A percentile compares a stretch with the other conserved stretches of the same genome.
These are phyloP conservation scores for Isaurus tuberculatus DNA, from an alignment of 92 coral and sea anemone genomes.

Conservation along the genomic window DNA sequence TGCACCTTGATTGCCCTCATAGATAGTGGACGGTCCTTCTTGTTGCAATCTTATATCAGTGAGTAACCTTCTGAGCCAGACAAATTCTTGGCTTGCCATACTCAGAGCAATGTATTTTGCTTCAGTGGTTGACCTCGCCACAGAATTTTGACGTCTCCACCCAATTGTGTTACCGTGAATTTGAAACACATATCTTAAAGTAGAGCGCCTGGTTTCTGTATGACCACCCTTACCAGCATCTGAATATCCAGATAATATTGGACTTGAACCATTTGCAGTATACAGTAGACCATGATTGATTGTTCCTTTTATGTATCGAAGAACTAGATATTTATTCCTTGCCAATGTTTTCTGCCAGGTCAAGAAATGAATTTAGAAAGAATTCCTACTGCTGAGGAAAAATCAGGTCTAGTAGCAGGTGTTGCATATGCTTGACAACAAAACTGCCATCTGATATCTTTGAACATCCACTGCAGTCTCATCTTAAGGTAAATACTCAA, in stretches of 20 bases:
- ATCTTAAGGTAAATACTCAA: slow-evolving; percentile 41
- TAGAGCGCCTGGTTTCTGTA: slow-evolving; percentile 29
- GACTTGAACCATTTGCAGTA: slow-evolving; percentile 22
- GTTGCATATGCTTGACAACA: slow-evolving; percentile 45
- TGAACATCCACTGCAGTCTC: slow-evolving; percentile 42
- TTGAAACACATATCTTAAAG: slow-evolving; percentile 44
- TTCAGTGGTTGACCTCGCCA: slow-evolving; percentile 42
- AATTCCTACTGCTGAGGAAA: slow-evolving; percentile 48
- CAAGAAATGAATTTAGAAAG: slow-evolving; percentile 44
- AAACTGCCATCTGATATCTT: slow-evolving; percentile 31
- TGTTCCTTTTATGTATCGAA: slow-evolving; percentile 3
- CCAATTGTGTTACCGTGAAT: slow-evolving; percentile 30
- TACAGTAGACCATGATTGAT: slow-evolving; percentile 26
- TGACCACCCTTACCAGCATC: slow-evolving; percentile 43
- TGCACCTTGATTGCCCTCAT: slow-evolving; percentile 34
- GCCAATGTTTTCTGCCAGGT: slow-evolving; percentile 49
- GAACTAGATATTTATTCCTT: too few species aligned
- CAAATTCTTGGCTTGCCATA: neutral
- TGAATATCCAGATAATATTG: slow-evolving; percentile 34
- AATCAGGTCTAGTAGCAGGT: slow-evolving; percentile 51
- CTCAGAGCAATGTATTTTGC: slow-evolving; percentile 23
- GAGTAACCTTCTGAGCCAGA: neutral
- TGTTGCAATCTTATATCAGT: neutral
- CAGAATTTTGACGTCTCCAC: slow-evolving; percentile 45
- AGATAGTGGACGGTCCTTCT: slow-evolving; percentile 8